A percentile compares a stretch with the other conserved stretches of the same genome.
These are phyloP conservation scores for Cheirogaleus medius DNA, from an alignment of 2,113 vertebrate species.

Conservation along the genomic window DNA sequence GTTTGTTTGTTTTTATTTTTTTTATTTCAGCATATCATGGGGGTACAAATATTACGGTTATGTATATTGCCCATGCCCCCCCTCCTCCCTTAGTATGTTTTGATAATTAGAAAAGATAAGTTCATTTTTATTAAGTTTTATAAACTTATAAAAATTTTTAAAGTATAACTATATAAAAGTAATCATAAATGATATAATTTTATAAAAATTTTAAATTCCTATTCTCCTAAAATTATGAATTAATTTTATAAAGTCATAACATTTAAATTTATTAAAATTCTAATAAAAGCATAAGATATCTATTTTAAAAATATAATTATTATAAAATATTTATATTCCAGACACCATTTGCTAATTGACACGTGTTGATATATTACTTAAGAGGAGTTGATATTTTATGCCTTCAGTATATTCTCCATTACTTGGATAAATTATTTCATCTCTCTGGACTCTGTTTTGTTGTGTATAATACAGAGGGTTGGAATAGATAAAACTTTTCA, in stretches of 20 bases:
- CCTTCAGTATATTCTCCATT: not conserved
- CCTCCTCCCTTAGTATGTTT: no score
- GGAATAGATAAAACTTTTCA: not conserved
- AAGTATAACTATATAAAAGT: not conserved
- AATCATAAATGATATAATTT: not conserved
- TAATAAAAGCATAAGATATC: not conserved
- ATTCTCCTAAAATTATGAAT: not conserved
- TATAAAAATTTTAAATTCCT: not conserved
- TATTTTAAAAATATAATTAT: not conserved
- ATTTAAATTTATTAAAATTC: slow-evolving; percentile 22
- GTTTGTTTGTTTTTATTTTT: no score
- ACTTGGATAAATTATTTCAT: not conserved
- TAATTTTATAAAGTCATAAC: not conserved
- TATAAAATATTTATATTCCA: not conserved
- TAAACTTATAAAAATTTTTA: not conserved
- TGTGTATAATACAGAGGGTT: not conserved
- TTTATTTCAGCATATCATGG: no score
- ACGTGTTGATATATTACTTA: not conserved
- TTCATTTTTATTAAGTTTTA: not conserved
- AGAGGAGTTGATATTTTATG: not conserved
- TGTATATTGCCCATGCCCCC: no score
- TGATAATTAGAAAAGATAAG: not conserved
- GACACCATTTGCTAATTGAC: not conserved
- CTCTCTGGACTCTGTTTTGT: not conserved
- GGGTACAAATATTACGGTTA: no score